phyloP scores from a whole-genome alignment of 2,888 invertebrate genomes.

The Syrphus vitripennis region DNA sequence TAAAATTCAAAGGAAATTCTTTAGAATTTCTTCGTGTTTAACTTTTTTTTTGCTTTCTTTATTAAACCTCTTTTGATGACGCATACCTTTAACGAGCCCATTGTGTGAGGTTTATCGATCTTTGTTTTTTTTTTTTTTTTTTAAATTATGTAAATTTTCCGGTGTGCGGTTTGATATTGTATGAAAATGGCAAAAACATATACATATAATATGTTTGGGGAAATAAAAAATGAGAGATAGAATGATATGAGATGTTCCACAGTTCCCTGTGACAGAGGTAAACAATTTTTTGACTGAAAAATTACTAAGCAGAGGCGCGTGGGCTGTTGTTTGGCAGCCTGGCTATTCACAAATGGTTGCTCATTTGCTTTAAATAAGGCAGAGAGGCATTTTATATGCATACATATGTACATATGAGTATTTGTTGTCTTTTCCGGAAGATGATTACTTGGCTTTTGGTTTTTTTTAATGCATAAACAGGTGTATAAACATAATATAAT shows the following conservation, averaged over 20 bases:
- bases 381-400: too few species aligned
- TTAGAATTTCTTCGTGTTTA: not conserved
- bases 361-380: not conserved
- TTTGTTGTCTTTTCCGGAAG: not conserved
- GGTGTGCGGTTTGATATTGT: not conserved
- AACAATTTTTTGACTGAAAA: conserved; percentile 1
- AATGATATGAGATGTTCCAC: not conserved
- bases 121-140: conserved; percentile 49
- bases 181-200: not conserved
- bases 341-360: not conserved
- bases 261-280: not conserved
- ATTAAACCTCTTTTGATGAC: conserved; percentile 38
- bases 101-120: conserved; percentile 62
- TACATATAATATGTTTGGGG: not conserved
- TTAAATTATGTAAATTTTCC: conserved; percentile 17
- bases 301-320: not conserved
- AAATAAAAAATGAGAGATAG: not conserved
- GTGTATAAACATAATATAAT: not conserved
- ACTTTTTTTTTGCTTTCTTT: conserved; percentile 4
- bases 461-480: not conserved
- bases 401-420: not conserved
- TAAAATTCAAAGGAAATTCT: conserved; percentile 6
- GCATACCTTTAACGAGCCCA: conserved; percentile 58
- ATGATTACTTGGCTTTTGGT: not conserved
- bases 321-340: not conserved